Percentiles rank a stretch among this genome's conserved stretches.
phyloP scores from a whole-genome alignment of 1,140 invertebrate species.

The Drosophila arizonae region DNA sequence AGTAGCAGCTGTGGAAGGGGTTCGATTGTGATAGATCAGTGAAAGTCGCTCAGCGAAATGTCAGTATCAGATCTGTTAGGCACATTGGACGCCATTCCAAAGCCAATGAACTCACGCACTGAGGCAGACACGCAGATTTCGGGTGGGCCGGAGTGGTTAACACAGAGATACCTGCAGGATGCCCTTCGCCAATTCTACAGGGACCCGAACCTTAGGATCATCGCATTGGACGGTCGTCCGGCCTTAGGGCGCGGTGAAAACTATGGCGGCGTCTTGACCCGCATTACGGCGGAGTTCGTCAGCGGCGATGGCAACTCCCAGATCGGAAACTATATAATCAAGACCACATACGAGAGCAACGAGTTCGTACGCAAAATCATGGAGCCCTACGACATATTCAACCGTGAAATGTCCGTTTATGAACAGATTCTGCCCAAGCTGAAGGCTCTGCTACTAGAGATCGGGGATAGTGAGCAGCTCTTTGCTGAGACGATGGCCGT shows the following conservation, averaged over 20 bases:
- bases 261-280: conserved; percentile 71
- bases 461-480: conserved; percentile 63
- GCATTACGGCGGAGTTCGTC: conserved; percentile 55
- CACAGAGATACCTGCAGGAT: conserved; percentile 57
- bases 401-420: conserved; percentile 78
- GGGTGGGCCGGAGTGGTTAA: conserved; percentile 69
- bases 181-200: conserved; percentile 55
- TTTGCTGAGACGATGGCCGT: conserved; percentile 74
- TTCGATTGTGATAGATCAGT: conserved; percentile 24
- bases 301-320: conserved; percentile 34
- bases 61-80: conserved; percentile 67
- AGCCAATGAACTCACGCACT: conserved; percentile 3
- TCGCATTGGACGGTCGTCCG: conserved; percentile 51
- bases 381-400: conserved; percentile 79
- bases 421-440: conserved; percentile 75
- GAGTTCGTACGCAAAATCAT: conserved; percentile 64
- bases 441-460: conserved; percentile 59
- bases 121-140: conserved; percentile 12
- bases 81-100: conserved; percentile 60
- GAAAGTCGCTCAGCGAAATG: conserved; percentile 38
- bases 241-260: conserved; percentile 79
- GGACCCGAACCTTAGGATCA: conserved; percentile 56
- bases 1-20: conserved; percentile 1
- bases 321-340: conserved; percentile 63
- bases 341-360: conserved; percentile 73